Evolutionary conservation across 2,113 vertebrate genomes (phyloP), one percentile per base, ranked within the genome.

Genomic region (Callionymus lyra): DNA sequence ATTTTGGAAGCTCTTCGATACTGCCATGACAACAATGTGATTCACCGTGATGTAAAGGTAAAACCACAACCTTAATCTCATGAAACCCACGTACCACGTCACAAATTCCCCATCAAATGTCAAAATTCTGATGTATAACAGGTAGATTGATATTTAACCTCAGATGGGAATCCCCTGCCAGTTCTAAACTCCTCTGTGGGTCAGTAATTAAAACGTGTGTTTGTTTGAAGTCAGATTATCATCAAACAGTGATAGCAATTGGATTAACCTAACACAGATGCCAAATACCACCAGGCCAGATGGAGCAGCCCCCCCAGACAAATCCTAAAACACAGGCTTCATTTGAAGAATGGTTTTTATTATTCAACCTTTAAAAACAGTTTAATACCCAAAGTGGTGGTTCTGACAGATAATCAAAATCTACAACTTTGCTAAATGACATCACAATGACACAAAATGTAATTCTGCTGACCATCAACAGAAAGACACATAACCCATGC

Each of bases 11-110:
- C 93, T 4, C 88, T 96, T 31, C 89, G 93, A 61, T 96, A 96
- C 73, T 96, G 93, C 82, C 93, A 96, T 46, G 93, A 96, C 83
- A 96, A 96, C 79, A 96, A 96, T 63, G 93, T 96, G 77, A 96
- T 96, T 81, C 93, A 96, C 65, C 89, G 93, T 13, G 93, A 96
- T 72, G 92, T 96, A 67, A 96, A 96, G 91, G 93, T 96, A 86
- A 87, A 88, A 21, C 2, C 6, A 34, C 1, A 33, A 10, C 2
- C 6, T 0, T 21, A 6, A 15, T 6, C 17, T 8, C 1, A 8
- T 27, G 8, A 4, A 27, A 27, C 21, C 21, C 21, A 27, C 21
- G 21, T 5, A 27, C 4, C 8, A 27, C 4, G 8, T 27, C 4
- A 27, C 21, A 27, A 27, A 27, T 27, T 27, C 21, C 21, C 21